Evolutionary conservation across 2,797 vertebrate species (phyloP).

Genomic region (Fundulus diaphanus): DNA sequence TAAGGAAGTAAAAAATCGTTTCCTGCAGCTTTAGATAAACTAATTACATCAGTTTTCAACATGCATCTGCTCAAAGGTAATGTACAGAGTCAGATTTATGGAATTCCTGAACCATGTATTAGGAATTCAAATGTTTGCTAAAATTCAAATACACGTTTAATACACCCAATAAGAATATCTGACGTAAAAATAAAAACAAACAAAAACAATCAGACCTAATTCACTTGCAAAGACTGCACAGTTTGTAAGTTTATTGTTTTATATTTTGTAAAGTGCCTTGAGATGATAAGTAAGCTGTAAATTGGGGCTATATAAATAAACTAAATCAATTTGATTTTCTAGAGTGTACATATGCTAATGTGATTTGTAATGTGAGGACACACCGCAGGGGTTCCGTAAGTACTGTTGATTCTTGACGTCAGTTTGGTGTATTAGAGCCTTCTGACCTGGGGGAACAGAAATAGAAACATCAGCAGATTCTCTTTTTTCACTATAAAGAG

Average conservation of each 20-base stretch:
- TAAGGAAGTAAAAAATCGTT: background rate
- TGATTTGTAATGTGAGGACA: too few relatives aligned
- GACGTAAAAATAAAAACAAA: background rate
- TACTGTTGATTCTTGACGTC: background rate
- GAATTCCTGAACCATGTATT: background rate
- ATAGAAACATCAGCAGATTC: background rate
- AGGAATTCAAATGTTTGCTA: background rate
- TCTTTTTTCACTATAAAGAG: background rate
- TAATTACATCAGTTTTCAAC: background rate
- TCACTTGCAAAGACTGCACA: too few relatives aligned
- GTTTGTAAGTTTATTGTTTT: background rate
- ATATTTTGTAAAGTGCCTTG: too few relatives aligned
- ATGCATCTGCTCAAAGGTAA: background rate
- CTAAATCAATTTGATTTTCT: background rate
- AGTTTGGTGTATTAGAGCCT: background rate
- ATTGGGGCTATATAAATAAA: too few relatives aligned
- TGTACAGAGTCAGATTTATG: background rate
- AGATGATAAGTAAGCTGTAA: too few relatives aligned
- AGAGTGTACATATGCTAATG: too few relatives aligned
- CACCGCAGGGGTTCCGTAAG: background rate
- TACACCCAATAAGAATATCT: background rate
- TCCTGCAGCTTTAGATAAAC: background rate
- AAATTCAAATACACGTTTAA: background rate
- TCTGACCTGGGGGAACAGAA: background rate
- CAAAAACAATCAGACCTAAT: background rate